Conservation (phyloP, 2,113 vertebrate species). For the Rhadina sibilatrix region DNA sequence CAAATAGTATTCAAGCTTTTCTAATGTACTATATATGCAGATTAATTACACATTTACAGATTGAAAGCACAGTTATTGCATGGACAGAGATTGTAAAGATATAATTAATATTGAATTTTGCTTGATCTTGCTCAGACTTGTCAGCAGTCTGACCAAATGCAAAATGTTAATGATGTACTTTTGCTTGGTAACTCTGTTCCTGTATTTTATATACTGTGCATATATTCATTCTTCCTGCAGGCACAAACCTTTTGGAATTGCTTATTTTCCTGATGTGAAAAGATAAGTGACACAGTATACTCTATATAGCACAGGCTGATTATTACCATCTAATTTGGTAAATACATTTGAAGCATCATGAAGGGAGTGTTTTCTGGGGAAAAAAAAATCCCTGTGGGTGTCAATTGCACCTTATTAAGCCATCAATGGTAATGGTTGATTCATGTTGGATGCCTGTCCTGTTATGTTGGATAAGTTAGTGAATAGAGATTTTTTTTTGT, state of each 20-base stretch:
- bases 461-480: not conserved
- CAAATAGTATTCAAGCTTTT: not conserved
- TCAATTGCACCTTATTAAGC: not conserved
- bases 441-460: not conserved
- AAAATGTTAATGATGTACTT: not conserved
- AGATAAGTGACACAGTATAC: not conserved
- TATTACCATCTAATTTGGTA: not conserved
- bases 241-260: not conserved
- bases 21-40: not conserved
- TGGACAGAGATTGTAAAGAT: not conserved
- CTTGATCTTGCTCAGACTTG: not conserved
- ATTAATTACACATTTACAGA: slow-evolving; percentile 1
- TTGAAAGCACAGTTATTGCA: not conserved
- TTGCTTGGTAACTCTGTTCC: not conserved
- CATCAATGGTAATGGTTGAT: accelerated
- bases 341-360: not conserved
- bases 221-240: not conserved
- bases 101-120: not conserved
- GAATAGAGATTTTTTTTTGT: not conserved
- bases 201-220: not conserved
- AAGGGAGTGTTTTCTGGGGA: not conserved
- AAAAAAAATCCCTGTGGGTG: not conserved
- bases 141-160: not conserved
- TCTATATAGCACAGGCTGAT: not conserved
- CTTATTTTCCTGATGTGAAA: not conserved